Evolutionary conservation across 2,888 invertebrate genomes (phyloP).

Genomic region (Trissoscelio sp.): DNA sequence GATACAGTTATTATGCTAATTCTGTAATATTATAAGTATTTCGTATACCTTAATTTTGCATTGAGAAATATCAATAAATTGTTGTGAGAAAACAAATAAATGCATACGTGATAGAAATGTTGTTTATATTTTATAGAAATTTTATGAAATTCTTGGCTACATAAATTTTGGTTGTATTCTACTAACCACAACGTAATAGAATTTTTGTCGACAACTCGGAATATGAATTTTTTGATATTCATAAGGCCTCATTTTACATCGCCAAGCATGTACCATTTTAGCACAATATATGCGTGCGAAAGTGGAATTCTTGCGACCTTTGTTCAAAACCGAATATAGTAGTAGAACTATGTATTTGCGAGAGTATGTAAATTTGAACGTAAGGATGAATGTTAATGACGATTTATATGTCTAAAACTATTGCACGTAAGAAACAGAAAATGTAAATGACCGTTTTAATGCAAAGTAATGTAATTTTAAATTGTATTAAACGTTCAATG

Average conservation of each 20-base stretch:
- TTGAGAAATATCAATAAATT: neutral
- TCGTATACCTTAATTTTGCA: neutral
- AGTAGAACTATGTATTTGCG: constrained; percentile 41
- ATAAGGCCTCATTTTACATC: constrained; percentile 44
- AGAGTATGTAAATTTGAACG: constrained; percentile 52
- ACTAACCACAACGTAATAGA: neutral
- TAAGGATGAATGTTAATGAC: constrained; percentile 39
- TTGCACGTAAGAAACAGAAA: constrained; percentile 3
- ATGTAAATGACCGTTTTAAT: neutral
- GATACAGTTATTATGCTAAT: neutral
- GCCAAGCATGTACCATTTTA: constrained; percentile 34
- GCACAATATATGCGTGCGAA: constrained; percentile 45
- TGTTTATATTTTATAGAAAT: neutral
- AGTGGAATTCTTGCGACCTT: constrained; percentile 60
- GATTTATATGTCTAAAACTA: constrained; percentile 24
- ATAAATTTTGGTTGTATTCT: too few relatives aligned
- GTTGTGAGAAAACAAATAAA: neutral
- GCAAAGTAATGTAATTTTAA: neutral
- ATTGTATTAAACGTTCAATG: neutral
- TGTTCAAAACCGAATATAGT: constrained; percentile 58
- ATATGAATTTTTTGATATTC: constrained; percentile 42
- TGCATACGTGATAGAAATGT: neutral
- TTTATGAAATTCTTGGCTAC: neutral
- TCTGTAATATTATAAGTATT: neutral
- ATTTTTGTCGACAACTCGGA: constrained; percentile 8